Evolutionary conservation across 2,797 vertebrate species (phyloP).

Genomic region (Kryptopterus vitreolus): DNA sequence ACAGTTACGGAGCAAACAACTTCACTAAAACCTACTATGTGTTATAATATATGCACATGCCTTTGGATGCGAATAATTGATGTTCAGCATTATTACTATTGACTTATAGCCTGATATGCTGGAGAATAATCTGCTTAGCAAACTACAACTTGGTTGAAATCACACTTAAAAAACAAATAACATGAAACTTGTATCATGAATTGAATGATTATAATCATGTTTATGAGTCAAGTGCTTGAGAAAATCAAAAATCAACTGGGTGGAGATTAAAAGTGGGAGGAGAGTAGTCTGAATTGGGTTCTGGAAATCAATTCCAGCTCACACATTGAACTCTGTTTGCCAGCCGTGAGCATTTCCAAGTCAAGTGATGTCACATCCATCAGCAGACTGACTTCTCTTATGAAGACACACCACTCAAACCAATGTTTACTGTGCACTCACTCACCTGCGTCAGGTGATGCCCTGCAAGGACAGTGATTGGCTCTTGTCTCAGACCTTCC

Average conservation of each 20-base stretch:
- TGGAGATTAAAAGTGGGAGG: slow-evolving; percentile 53
- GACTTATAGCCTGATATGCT: not conserved
- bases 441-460: slow-evolving; percentile 80
- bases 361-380: slow-evolving; percentile 46
- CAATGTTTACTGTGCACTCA: slow-evolving; percentile 77
- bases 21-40: not conserved
- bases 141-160: not conserved
- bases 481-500: slow-evolving; percentile 86
- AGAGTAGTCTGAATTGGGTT: slow-evolving; percentile 77
- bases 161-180: not conserved
- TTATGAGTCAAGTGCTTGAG: not conserved
- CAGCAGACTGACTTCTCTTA: slow-evolving; percentile 65
- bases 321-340: slow-evolving; percentile 68
- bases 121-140: not conserved
- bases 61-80: not conserved
- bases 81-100: not conserved
- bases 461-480: slow-evolving; percentile 77
- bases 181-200: not conserved
- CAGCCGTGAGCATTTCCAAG: slow-evolving; percentile 71
- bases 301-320: slow-evolving; percentile 62
- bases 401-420: slow-evolving; percentile 43
- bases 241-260: not conserved
- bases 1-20: too few species aligned
- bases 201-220: not conserved
- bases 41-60: not conserved